These are phyloP conservation scores for Sepioteuthis lessoniana DNA, from an alignment of 2,888 invertebrate genomes.

Conservation along the genomic window DNA sequence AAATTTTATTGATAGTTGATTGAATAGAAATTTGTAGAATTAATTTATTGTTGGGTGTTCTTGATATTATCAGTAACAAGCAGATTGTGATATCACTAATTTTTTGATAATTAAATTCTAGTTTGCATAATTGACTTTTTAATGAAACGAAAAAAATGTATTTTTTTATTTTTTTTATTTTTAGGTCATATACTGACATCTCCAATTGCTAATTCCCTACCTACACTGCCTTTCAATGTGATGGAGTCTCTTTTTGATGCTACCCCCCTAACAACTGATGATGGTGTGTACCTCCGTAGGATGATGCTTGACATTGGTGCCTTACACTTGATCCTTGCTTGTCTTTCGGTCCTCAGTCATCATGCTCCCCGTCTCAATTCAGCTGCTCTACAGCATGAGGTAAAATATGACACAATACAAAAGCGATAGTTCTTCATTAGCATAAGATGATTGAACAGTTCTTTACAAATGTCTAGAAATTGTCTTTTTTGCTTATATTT, in stretches of 20 bases:
- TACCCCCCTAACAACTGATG: slow-evolving; percentile 84
- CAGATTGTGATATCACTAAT: too few relatives aligned
- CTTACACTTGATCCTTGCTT: slow-evolving; percentile 88
- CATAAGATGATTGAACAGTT: too few relatives aligned
- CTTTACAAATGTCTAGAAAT: too few relatives aligned
- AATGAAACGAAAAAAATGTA: too few relatives aligned
- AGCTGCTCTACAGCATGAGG: slow-evolving; percentile 75
- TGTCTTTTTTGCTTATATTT: too few relatives aligned
- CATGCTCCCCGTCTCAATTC: slow-evolving; percentile 73
- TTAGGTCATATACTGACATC: slow-evolving; percentile 82
- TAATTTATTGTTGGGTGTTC: too few relatives aligned
- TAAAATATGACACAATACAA: slow-evolving; percentile 53
- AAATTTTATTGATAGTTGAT: too few relatives aligned
- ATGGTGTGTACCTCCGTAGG: slow-evolving; percentile 84
- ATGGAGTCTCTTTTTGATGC: slow-evolving; percentile 84
- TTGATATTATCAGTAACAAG: too few relatives aligned
- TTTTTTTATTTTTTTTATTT: slow-evolving; percentile 54
- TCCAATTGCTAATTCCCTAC: slow-evolving; percentile 81
- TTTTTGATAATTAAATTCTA: neutral
- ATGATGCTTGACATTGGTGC: slow-evolving; percentile 89
- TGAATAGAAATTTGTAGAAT: too few relatives aligned
- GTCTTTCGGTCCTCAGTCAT: slow-evolving; percentile 89
- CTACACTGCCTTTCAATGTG: slow-evolving; percentile 83
- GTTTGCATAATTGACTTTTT: neutral
- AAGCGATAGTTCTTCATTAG: slow-evolving; percentile 69